phyloP scores from a whole-genome alignment of 2,797 vertebrate species.

The Phrynocephalus guinanensis region DNA sequence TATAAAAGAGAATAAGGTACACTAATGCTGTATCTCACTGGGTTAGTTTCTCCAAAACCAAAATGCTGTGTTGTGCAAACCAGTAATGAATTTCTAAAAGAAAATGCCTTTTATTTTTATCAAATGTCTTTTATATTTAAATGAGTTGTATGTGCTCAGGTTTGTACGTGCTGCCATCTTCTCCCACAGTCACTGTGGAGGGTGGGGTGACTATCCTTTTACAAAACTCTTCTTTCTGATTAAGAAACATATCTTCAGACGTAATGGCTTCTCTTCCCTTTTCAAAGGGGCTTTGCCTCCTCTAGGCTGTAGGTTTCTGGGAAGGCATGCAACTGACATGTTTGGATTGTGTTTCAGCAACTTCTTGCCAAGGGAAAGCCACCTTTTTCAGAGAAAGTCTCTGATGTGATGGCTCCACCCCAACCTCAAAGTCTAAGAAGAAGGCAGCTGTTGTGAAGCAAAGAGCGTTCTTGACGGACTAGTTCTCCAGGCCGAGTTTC shows the following conservation, averaged over 20 bases:
- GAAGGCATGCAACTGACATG: too few species aligned
- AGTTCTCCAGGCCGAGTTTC: neutral
- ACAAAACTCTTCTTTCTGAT: neutral
- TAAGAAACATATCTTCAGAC: neutral
- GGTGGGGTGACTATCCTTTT: neutral
- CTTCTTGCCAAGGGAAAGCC: neutral
- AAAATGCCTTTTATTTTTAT: too few species aligned
- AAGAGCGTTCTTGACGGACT: neutral
- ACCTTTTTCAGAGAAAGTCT: neutral
- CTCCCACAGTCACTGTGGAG: slow-evolving; percentile 21
- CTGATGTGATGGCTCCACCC: neutral
- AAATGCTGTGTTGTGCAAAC: slow-evolving; percentile 22
- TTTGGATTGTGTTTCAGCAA: neutral
- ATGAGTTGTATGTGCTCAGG: slow-evolving; percentile 29
- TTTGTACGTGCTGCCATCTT: slow-evolving; percentile 13
- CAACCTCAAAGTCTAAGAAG: neutral
- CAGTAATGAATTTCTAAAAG: too few species aligned
- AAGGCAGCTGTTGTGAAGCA: neutral
- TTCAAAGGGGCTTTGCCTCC: neutral
- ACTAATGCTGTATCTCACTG: neutral
- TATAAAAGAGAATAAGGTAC: neutral
- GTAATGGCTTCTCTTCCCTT: neutral
- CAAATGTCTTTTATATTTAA: neutral
- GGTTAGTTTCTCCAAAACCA: slow-evolving; percentile 50
- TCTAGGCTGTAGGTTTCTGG: too few species aligned